Base-by-base conservation (phyloP, 2,113 vertebrate species). In the Eleginops maclovinus region DNA sequence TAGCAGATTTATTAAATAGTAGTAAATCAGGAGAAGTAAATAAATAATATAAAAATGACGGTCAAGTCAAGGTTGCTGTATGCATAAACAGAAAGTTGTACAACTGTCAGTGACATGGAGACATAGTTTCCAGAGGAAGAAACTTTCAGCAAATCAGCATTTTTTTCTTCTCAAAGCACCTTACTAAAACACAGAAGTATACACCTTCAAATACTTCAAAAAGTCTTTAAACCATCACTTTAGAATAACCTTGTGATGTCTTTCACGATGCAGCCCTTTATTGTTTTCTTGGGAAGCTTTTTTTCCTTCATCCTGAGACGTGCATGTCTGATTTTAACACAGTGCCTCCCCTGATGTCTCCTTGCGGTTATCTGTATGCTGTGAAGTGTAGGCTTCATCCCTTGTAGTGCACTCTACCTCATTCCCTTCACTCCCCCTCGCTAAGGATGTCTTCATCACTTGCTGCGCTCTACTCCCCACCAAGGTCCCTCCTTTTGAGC, bases 191-290 rank as follows among this genome's bases (percentile, higher is more conserved):
- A 78, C 68, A 63, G 62, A 90, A 67, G 74, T 67, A 68, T 54
- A 60, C 60, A 66, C 83, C 82, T 91, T 92, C 88, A 91, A 88
- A 93, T 69, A 76, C 14, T 41, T 84, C 59, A 40, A 28, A 22
- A 53, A 72, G 77, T 87, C 88, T 93, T 91, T 89, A 82, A 83
- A 77, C 51, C 67, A 49, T 69, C 69, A 51, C 90, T 90, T 90
- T 82, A 77, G 66, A 86, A 88, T 87, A 89, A 92, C 87, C 82
- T 92, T 92, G 90, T 92, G 87, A 89, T 88, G 89, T 86, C 89
- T 93, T 92, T 93, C 77, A 90, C 82, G 69, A 78, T 81, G 56
- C 40, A 8, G 69, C 49, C 55, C 83, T 86, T 87, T 84, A 69
- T 88, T 88, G 66, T 86, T 84, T 84, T 87, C 68, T 66, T 81